Percentiles rank a stretch among this genome's conserved stretches.
These are phyloP conservation scores for Heliconius melpomene DNA, from an alignment of 1,140 invertebrate genomes.

Conservation along the genomic window DNA sequence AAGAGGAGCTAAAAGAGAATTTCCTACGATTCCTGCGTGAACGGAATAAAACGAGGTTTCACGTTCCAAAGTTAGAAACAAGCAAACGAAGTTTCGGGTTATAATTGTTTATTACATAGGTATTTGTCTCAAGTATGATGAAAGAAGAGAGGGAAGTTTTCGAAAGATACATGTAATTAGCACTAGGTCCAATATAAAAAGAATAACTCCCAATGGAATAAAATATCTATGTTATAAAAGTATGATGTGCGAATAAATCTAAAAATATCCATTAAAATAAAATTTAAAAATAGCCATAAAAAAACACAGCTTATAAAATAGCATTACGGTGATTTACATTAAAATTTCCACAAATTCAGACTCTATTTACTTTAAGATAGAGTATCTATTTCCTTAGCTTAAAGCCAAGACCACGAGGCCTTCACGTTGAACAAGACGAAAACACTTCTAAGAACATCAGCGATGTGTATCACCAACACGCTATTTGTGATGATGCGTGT, in stretches of 20 bases:
- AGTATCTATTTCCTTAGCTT: not conserved
- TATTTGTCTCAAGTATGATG: too few species aligned
- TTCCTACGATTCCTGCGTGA: too few species aligned
- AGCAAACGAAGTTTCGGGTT: too few species aligned
- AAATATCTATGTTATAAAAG: too few species aligned
- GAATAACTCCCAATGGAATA: too few species aligned
- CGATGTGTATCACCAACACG: slow-evolving; percentile 1
- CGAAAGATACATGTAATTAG: too few species aligned
- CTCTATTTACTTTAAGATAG: not conserved
- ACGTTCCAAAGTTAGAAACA: too few species aligned
- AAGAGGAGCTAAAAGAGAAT: too few species aligned
- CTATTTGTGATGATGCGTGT: not conserved
- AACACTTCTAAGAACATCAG: not conserved
- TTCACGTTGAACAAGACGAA: not conserved
- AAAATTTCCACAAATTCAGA: not conserved
- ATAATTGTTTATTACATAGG: too few species aligned
- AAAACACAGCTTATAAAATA: not conserved
- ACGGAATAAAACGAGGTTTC: too few species aligned
- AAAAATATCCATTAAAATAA: not conserved
- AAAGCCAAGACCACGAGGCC: not conserved
- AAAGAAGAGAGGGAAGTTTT: too few species aligned
- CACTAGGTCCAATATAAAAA: too few species aligned
- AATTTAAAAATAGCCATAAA: not conserved
- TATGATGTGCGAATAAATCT: not conserved
- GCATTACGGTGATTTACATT: not conserved